These are phyloP conservation scores for Crotophaga sulcirostris DNA, from an alignment of 2,113 vertebrate species.

Conservation along the genomic window DNA sequence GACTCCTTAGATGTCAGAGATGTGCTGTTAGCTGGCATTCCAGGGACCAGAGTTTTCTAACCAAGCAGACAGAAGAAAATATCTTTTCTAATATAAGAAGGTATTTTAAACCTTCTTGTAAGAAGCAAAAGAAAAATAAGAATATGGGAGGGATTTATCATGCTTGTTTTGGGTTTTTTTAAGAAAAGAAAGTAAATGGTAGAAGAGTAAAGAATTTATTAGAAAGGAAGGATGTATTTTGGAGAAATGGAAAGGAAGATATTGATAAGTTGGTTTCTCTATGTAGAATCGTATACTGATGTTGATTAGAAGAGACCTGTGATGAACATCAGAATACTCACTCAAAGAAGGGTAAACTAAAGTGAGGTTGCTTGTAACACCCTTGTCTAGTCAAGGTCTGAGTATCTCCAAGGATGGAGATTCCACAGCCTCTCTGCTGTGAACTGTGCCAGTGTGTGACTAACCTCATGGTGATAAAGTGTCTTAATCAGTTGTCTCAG, in stretches of 20 bases:
- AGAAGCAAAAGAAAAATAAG: background rate
- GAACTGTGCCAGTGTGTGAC: background rate
- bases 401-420: background rate
- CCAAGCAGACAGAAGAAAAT: background rate
- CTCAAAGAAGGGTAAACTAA: background rate
- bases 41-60: background rate
- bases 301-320: background rate
- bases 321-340: background rate
- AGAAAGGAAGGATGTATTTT: background rate
- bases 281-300: background rate
- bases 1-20: background rate
- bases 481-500: background rate
- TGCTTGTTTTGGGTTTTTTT: background rate
- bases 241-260: background rate
- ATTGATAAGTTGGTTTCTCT: background rate
- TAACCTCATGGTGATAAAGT: background rate
- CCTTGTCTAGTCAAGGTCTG: background rate
- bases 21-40: background rate
- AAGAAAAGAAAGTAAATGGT: background rate
- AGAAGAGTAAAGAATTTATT: background rate
- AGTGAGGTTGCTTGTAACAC: background rate
- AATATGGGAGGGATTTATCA: background rate
- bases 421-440: background rate
- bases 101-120: background rate
- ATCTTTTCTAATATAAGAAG: background rate